Evolutionary conservation across 1,140 invertebrate species (phyloP).

Genomic region (Dolichoris vasculosae): DNA sequence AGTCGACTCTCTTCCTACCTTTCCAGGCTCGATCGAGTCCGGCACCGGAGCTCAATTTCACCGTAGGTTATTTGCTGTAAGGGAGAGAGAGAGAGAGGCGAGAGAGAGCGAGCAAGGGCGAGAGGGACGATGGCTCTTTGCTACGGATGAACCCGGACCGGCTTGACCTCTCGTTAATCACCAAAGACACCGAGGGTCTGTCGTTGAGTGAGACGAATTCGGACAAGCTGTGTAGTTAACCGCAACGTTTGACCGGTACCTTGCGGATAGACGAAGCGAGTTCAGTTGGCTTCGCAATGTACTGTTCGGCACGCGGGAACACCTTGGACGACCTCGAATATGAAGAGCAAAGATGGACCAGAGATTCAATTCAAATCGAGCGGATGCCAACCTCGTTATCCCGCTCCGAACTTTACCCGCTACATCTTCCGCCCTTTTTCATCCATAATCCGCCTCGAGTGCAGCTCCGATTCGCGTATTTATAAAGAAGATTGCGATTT

Average conservation of each 20-base stretch:
- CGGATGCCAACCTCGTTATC: conserved; percentile 31
- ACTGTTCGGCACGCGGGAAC: conserved; percentile 16
- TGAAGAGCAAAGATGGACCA: conserved; percentile 49
- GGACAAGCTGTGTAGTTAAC: conserved; percentile 72
- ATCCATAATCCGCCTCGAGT: background rate
- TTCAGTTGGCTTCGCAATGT: background rate
- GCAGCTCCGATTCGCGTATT: background rate
- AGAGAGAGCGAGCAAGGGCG: conserved; percentile 49
- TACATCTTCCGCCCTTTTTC: background rate
- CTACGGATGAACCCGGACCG: conserved; percentile 52
- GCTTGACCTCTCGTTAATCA: conserved; percentile 74
- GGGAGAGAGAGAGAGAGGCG: conserved; percentile 52
- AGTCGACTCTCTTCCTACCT: conserved; percentile 27
- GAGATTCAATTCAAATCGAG: conserved; percentile 54
- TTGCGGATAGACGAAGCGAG: background rate
- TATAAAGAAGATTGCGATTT: background rate
- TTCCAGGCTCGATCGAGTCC: conserved; percentile 65
- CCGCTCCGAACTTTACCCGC: conserved; percentile 13
- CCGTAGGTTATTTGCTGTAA: conserved; percentile 58
- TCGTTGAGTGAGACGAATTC: conserved; percentile 50
- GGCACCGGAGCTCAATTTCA: conserved; percentile 68
- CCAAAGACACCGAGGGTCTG: conserved; percentile 64
- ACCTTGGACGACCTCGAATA: conserved; percentile 38
- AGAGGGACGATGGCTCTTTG: conserved; percentile 59
- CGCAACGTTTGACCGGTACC: conserved; percentile 59